Conservation (phyloP, 2,888 invertebrate genomes). For the Aphidius colemani region DNA sequence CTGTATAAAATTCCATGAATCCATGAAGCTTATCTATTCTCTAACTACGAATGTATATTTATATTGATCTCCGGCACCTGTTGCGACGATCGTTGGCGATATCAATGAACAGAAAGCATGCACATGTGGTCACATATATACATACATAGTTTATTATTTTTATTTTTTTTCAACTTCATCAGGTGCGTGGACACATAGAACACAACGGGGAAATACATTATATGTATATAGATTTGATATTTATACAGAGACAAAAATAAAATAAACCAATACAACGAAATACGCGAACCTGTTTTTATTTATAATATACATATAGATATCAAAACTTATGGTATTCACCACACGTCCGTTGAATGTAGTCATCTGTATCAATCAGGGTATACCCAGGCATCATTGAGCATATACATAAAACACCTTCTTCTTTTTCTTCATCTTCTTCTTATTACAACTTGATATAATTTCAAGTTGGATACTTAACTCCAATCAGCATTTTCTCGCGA, state of each 20-base stretch:
- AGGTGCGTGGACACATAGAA: background rate
- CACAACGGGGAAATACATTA: slow-evolving; percentile 1
- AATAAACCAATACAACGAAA: slow-evolving; percentile 32
- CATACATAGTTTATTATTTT: background rate
- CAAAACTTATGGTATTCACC: slow-evolving; percentile 37
- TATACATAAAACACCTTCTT: slow-evolving; percentile 20
- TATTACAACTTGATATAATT: background rate
- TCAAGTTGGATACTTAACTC: slow-evolving; percentile 37
- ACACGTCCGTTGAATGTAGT: slow-evolving; percentile 46
- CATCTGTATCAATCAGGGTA: slow-evolving; percentile 51
- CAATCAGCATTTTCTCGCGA: slow-evolving; percentile 42
- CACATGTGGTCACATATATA: slow-evolving; percentile 21
- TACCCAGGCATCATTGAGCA: slow-evolving; percentile 24
- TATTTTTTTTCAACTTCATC: slow-evolving; percentile 5
- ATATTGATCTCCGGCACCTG: slow-evolving; percentile 34
- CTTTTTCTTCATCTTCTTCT: background rate
- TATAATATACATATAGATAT: slow-evolving; percentile 2
- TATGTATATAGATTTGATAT: slow-evolving; percentile 11
- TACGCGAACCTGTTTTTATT: slow-evolving; percentile 45
- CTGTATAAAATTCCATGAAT: too few relatives aligned
- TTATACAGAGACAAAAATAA: background rate
- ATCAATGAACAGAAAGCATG: slow-evolving; percentile 30
- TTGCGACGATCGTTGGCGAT: slow-evolving; percentile 34
- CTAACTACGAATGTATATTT: background rate
- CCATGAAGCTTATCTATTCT: too few relatives aligned